Percentiles rank a stretch among this genome's conserved stretches.
These are phyloP conservation scores for Scaptomyza polygonia DNA, from an alignment of 2,888 invertebrate species.

Conservation along the genomic window DNA sequence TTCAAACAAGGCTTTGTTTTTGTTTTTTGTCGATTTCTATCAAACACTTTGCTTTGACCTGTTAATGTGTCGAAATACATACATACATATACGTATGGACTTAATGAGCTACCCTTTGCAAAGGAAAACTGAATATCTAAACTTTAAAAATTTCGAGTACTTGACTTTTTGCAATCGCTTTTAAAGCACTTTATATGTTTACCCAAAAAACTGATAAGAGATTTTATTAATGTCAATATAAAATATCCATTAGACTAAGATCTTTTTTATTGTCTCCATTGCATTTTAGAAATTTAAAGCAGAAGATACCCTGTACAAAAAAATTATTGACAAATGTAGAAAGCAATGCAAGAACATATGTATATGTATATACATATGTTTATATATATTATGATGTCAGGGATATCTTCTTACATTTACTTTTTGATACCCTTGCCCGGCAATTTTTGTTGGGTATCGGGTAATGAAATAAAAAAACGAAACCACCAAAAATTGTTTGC, in stretches of 20 bases:
- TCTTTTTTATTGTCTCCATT: too few relatives aligned
- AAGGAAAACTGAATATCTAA: too few relatives aligned
- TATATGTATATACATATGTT: too few relatives aligned
- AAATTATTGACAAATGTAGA: too few relatives aligned
- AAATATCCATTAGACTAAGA: background rate
- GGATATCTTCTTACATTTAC: constrained; percentile 1
- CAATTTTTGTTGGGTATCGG: constrained; percentile 20
- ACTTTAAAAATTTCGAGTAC: background rate
- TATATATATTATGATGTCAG: background rate
- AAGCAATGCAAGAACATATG: too few relatives aligned
- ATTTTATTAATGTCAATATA: background rate
- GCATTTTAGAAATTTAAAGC: background rate
- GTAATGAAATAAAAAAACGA: constrained; percentile 27
- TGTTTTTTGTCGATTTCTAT: constrained; percentile 23
- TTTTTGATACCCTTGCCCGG: background rate
- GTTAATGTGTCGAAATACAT: background rate
- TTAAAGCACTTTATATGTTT: background rate
- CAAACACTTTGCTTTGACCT: constrained; percentile 18
- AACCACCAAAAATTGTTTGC: constrained; percentile 44
- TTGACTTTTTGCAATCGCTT: background rate
- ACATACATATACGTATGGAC: background rate
- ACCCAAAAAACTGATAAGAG: background rate
- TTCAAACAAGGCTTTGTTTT: constrained; percentile 5
- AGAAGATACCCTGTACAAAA: background rate
- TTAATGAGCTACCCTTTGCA: background rate